Conservation (phyloP, 2,113 vertebrate species). For the Bostrychus sinensis region DNA sequence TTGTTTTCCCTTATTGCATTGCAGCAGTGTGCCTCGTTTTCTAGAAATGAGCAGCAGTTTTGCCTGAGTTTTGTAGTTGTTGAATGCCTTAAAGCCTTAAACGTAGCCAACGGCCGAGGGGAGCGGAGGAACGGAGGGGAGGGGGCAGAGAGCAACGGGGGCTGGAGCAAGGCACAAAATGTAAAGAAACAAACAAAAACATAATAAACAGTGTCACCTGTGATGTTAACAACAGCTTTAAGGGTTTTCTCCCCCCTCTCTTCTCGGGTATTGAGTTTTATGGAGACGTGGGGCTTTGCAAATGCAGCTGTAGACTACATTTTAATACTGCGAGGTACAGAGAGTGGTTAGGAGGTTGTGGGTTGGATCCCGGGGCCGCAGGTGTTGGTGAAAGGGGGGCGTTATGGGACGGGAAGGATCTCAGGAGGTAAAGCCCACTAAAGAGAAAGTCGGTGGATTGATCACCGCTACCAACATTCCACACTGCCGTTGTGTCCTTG, state of each 20-base stretch:
- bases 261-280: not conserved
- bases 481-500: too few relatives aligned
- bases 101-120: conserved; percentile 27
- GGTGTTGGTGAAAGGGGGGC: too few relatives aligned
- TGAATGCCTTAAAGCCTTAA: conserved; percentile 41
- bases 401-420: too few relatives aligned
- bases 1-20: conserved; percentile 81
- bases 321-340: too few relatives aligned
- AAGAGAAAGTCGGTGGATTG: too few relatives aligned
- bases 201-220: conserved; percentile 18
- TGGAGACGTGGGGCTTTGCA: too few relatives aligned
- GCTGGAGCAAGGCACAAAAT: conserved; percentile 1
- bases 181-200: not conserved
- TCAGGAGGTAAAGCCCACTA: too few relatives aligned
- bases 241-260: not conserved
- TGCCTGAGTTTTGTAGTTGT: conserved; percentile 15
- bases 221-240: not conserved
- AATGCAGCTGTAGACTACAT: too few relatives aligned
- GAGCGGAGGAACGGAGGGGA: not conserved
- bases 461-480: too few relatives aligned
- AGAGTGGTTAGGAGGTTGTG: too few relatives aligned
- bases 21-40: conserved; percentile 74
- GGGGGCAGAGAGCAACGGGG: too few relatives aligned
- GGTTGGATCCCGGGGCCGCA: too few relatives aligned
- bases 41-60: conserved; percentile 65